phyloP scores from a whole-genome alignment of 2,113 vertebrate species.

The Sinocyclocheilus maitianheensis region DNA sequence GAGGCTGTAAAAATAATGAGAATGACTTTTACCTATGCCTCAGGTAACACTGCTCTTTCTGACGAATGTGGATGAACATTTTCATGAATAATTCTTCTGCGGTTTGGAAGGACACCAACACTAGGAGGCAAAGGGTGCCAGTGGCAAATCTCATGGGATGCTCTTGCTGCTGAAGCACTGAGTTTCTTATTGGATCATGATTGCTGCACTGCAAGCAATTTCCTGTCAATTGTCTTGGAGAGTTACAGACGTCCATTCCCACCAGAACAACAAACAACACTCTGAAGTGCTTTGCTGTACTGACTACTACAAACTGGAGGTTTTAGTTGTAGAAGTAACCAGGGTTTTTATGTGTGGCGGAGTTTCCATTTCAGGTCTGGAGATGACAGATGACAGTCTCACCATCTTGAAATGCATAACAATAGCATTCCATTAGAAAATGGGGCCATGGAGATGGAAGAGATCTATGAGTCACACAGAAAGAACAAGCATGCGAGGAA shows the following conservation, averaged over 20 bases:
- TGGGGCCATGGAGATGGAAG: background rate
- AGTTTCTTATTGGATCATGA: background rate
- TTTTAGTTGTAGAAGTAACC: background rate
- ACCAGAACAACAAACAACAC: background rate
- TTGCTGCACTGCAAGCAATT: constrained; percentile 10
- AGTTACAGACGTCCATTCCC: background rate
- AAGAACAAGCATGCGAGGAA: background rate
- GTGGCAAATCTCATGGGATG: background rate
- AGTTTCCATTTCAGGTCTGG: background rate
- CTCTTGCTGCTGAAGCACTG: background rate
- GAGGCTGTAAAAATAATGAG: background rate
- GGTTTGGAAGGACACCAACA: background rate
- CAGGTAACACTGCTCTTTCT: background rate
- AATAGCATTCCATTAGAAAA: constrained; percentile 1
- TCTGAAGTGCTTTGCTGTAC: background rate
- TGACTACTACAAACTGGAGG: background rate
- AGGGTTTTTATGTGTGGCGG: background rate
- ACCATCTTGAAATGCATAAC: background rate
- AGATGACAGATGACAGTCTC: background rate
- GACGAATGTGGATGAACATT: background rate
- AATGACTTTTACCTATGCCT: background rate
- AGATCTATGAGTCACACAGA: background rate
- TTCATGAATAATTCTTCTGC: background rate
- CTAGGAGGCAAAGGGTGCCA: background rate
- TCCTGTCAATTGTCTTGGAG: background rate